phyloP scores from a whole-genome alignment of 2,888 invertebrate species.

The Oeneis ivallda region DNA sequence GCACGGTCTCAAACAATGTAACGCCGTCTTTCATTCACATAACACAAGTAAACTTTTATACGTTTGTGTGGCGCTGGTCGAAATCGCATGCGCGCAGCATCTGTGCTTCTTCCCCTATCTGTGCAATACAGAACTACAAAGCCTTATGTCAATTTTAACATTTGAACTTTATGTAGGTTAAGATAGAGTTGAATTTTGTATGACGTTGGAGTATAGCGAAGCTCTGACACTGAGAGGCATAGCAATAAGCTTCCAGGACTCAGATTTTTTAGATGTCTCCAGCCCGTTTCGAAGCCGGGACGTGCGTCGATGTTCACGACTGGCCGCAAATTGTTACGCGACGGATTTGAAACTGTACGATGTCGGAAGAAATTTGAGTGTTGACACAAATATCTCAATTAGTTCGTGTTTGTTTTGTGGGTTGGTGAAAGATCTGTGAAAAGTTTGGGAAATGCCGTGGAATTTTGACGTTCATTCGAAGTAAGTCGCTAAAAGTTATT shows the following conservation, averaged over 20 bases:
- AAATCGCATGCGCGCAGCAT: constrained; percentile 79
- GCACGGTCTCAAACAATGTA: constrained; percentile 66
- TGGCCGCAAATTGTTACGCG: constrained; percentile 56
- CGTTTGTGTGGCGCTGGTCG: constrained; percentile 46
- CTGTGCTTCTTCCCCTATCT: constrained; percentile 73
- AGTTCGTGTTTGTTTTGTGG: constrained; percentile 50
- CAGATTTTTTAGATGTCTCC: constrained; percentile 76
- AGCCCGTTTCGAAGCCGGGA: constrained; percentile 63
- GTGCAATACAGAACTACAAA: constrained; percentile 41
- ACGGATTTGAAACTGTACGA: constrained; percentile 46
- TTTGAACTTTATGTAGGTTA: constrained; percentile 31
- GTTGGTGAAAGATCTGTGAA: constrained; percentile 45
- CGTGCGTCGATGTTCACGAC: constrained; percentile 52
- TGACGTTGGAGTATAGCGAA: constrained; percentile 39
- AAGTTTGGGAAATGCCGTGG: constrained; percentile 43
- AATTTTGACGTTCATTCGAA: constrained; percentile 40
- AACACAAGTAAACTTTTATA: constrained; percentile 45
- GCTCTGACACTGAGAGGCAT: constrained; percentile 62
- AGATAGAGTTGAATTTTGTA: constrained; percentile 40
- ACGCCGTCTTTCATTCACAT: constrained; percentile 48
- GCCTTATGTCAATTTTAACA: constrained; percentile 34
- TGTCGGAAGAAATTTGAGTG: constrained; percentile 43
- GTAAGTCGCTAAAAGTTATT: constrained; percentile 47
- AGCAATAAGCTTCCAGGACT: constrained; percentile 76
- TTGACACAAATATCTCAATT: constrained; percentile 43